Conservation (phyloP, 2,113 vertebrate species). For the Saguinus midas region DNA sequence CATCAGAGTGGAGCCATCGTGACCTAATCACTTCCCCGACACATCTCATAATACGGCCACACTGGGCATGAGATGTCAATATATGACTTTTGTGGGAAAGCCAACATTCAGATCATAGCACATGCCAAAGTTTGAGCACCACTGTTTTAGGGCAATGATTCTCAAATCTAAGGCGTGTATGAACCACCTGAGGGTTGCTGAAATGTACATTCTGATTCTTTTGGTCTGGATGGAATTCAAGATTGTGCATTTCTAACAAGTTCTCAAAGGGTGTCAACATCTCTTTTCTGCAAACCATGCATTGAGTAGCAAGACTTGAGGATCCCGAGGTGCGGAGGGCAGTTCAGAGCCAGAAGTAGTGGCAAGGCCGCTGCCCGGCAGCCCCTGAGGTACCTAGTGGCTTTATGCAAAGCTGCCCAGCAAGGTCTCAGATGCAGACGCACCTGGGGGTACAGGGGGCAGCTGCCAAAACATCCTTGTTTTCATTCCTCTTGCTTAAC, state of each 20-base stretch:
- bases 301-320: background rate
- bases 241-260: background rate
- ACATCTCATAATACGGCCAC: background rate
- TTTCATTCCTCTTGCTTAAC: background rate
- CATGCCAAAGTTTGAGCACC: background rate
- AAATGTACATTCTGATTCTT: background rate
- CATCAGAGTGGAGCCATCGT: background rate
- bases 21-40: background rate
- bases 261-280: background rate
- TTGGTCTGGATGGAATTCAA: background rate
- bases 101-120: background rate
- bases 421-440: background rate
- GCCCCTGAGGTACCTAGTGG: background rate
- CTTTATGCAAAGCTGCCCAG: background rate
- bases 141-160: background rate
- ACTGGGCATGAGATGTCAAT: background rate
- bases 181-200: background rate
- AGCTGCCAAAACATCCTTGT: background rate
- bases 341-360: background rate
- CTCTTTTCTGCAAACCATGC: background rate
- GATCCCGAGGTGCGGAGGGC: background rate
- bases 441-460: no score
- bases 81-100: background rate
- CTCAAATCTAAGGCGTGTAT: background rate
- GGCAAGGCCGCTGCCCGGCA: background rate